Evolutionary conservation across 2,797 vertebrate genomes (phyloP).

Genomic region (Falco naumanni): DNA sequence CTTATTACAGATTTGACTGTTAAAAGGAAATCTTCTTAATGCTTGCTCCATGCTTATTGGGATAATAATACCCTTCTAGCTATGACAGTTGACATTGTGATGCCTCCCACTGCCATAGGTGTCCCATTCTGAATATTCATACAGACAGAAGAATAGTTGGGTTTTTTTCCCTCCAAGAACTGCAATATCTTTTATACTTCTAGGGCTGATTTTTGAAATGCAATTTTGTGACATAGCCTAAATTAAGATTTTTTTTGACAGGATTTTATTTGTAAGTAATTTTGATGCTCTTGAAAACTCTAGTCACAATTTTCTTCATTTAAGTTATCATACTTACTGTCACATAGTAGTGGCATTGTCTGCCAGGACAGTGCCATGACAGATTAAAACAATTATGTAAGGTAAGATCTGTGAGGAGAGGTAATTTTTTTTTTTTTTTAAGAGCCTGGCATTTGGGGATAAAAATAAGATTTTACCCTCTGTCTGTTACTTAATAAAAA

Average conservation of each 20-base stretch:
- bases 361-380: neutral
- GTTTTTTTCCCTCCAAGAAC: neutral
- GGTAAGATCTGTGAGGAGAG: neutral
- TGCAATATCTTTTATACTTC: neutral
- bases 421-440: neutral
- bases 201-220: neutral
- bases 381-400: neutral
- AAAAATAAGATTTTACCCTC: neutral
- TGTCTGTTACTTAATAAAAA: neutral
- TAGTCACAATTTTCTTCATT: neutral
- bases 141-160: neutral
- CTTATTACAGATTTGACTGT: neutral
- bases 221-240: neutral
- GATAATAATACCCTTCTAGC: slow-evolving; percentile 33
- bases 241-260: slow-evolving; percentile 10
- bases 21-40: neutral
- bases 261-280: slow-evolving; percentile 21
- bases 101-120: neutral
- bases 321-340: neutral
- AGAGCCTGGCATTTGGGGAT: neutral
- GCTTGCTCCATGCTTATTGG: neutral
- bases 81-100: neutral
- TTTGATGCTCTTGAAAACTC: neutral
- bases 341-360: neutral
- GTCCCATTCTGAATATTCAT: neutral